Conservation (phyloP, 2,797 vertebrate species). For the Acanthurus lineatus region DNA sequence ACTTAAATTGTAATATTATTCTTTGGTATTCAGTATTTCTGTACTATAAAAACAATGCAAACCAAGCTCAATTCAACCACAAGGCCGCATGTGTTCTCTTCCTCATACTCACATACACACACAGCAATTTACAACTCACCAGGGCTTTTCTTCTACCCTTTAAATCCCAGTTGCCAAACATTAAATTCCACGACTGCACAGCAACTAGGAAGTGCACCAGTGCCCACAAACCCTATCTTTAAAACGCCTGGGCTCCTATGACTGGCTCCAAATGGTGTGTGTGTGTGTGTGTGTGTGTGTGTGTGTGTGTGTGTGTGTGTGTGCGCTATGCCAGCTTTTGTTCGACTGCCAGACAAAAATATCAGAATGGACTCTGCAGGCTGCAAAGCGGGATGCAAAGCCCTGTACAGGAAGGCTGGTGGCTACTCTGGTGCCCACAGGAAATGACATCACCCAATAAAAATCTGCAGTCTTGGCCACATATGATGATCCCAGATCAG, state of each 20-base stretch:
- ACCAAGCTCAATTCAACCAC: conserved; percentile 42
- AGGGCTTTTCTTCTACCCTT: conserved; percentile 47
- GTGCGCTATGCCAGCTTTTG: conserved; percentile 51
- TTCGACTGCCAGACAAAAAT: conserved; percentile 63
- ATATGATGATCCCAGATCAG: conserved; percentile 56
- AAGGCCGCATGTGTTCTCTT: conserved; percentile 17
- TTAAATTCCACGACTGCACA: conserved; percentile 58
- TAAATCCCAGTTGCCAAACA: conserved; percentile 63
- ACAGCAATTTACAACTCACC: conserved; percentile 54
- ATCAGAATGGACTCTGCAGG: conserved; percentile 47
- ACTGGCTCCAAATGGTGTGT: conserved; percentile 20
- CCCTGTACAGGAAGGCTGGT: conserved; percentile 34
- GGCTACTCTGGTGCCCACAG: conserved; percentile 58
- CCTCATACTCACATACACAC: conserved; percentile 16
- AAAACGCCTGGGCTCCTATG: conserved; percentile 51
- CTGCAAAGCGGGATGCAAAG: conserved; percentile 29
- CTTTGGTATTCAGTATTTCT: conserved; percentile 30
- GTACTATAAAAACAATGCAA: conserved; percentile 47
- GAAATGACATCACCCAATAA: conserved; percentile 77
- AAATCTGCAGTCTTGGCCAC: conserved; percentile 61
- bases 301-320: conserved; percentile 9
- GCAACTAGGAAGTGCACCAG: conserved; percentile 58
- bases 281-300: conserved; percentile 7
- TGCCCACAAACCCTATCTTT: conserved; percentile 57
- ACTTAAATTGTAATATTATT: conserved; percentile 26